Conservation (phyloP, 2,888 invertebrate species). For the Cryptocheilus praepositus region DNA sequence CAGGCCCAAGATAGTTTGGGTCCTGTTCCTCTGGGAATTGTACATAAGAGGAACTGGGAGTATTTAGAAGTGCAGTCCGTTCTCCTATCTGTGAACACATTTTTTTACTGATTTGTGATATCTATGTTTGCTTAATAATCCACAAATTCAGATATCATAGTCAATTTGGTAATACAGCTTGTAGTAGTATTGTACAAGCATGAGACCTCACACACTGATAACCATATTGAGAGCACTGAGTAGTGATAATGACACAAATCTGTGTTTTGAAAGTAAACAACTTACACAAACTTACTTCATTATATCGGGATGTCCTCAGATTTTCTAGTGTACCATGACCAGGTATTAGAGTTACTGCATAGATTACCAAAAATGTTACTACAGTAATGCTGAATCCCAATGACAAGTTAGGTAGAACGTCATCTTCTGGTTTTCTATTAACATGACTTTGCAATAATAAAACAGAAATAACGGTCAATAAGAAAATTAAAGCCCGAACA, state of each 20-base stretch:
- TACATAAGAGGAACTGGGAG: constrained; percentile 76
- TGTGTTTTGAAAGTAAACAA: constrained; percentile 29
- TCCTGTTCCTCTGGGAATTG: constrained; percentile 81
- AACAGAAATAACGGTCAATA: constrained; percentile 80
- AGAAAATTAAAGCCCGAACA: constrained; percentile 80
- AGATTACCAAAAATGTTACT: constrained; percentile 81
- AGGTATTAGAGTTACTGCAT: constrained; percentile 84
- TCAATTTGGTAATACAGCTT: constrained; percentile 30
- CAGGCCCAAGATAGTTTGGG: constrained; percentile 85
- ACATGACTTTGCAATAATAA: constrained; percentile 80
- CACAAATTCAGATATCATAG: constrained; percentile 40
- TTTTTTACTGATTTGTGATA: constrained; percentile 33
- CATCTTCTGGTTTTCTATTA: constrained; percentile 60
- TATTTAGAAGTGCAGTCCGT: constrained; percentile 78
- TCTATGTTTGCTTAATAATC: constrained; percentile 42
- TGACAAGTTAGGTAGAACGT: constrained; percentile 70
- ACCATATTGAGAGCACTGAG: constrained; percentile 24
- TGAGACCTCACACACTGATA: constrained; percentile 34
- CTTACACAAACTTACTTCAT: constrained; percentile 36
- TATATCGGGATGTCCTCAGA: constrained; percentile 67
- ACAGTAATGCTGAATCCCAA: constrained; percentile 80
- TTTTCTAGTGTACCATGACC: constrained; percentile 71
- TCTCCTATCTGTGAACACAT: constrained; percentile 76
- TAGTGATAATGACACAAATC: constrained; percentile 28
- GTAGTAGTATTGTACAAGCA: constrained; percentile 21